These are phyloP conservation scores for Telmatherina bonti DNA, from an alignment of 2,797 vertebrate species.

Conservation along the genomic window DNA sequence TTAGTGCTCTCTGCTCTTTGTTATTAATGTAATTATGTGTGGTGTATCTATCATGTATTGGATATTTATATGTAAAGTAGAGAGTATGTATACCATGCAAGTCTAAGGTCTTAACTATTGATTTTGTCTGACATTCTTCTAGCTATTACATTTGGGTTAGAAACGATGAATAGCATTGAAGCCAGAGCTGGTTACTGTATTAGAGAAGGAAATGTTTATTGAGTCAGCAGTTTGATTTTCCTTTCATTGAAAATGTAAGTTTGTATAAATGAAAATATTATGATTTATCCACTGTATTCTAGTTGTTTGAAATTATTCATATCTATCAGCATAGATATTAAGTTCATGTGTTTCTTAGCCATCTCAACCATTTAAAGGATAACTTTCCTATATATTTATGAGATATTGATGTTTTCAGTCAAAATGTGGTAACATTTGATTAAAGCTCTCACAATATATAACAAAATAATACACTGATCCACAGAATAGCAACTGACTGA, in stretches of 20 bases:
- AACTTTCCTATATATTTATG: background rate
- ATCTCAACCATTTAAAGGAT: slow-evolving; percentile 13
- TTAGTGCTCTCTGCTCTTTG: slow-evolving; percentile 5
- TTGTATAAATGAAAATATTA: background rate
- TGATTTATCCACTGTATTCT: background rate
- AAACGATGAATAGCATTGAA: slow-evolving; percentile 24
- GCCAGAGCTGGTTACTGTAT: background rate
- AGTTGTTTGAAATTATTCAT: background rate
- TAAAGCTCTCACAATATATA: background rate
- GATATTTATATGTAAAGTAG: background rate
- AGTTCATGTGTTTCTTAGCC: background rate
- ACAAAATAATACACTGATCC: background rate
- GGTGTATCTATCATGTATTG: background rate
- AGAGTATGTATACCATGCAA: background rate
- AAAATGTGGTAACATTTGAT: background rate
- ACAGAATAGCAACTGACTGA: background rate
- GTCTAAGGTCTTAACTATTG: slow-evolving; percentile 5
- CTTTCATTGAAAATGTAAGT: slow-evolving; percentile 1
- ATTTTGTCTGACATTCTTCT: slow-evolving; percentile 10
- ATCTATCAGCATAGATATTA: background rate
- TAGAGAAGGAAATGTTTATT: background rate
- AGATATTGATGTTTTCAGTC: background rate
- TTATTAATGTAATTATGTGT: slow-evolving; percentile 1
- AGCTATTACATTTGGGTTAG: slow-evolving; percentile 16
- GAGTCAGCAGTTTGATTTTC: background rate